Evolutionary conservation across 2,888 invertebrate genomes (phyloP), one percentile per base, ranked within the genome.

Genomic region (Cosmia trapezina): DNA sequence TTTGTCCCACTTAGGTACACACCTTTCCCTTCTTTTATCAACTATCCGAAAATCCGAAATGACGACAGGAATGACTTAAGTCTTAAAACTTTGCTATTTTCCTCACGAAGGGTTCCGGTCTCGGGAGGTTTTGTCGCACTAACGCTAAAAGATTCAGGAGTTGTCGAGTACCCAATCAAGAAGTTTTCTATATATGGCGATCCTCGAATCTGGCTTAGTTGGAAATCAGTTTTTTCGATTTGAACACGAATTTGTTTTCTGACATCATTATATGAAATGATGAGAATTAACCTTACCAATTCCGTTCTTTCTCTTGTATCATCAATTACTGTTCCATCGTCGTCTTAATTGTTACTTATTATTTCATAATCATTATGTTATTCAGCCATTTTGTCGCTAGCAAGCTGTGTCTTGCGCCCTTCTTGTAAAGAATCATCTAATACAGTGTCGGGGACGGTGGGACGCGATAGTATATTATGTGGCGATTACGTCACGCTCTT

Each of bases 41-140:
- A 68, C 63, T 78, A 83, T 71, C 81, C 76, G 76, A 80, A 87
- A 84, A 81, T 79, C 82, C 74, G 74, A 82, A 87, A 85, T 87
- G 86, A 88, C 83, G 87, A 88, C 85, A 81, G 74, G 65, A 81
- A 86, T 83, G 83, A 83, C 81, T 84, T 70, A 73, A 81, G 78
- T 78, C 82, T 87, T 83, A 84, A 87, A 89, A 89, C 83, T 89
- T 89, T 83, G 73, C 85, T 82, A 80, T 86, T 87, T 87, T 81
- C 81, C 78, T 84, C 80, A 78, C 83, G 80, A 87, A 85, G 83
- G 87, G 87, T 82, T 87, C 75, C 53, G 71, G 76, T 84, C 88
- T 84, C 84, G 59, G 56, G 88, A 87, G 87, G 71, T 78, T 86
- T 85, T 73, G 81, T 83, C 80, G 82, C 77, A 78, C 84, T 87